Conservation (phyloP, 2,113 vertebrate species). For the Nibea albiflora region DNA sequence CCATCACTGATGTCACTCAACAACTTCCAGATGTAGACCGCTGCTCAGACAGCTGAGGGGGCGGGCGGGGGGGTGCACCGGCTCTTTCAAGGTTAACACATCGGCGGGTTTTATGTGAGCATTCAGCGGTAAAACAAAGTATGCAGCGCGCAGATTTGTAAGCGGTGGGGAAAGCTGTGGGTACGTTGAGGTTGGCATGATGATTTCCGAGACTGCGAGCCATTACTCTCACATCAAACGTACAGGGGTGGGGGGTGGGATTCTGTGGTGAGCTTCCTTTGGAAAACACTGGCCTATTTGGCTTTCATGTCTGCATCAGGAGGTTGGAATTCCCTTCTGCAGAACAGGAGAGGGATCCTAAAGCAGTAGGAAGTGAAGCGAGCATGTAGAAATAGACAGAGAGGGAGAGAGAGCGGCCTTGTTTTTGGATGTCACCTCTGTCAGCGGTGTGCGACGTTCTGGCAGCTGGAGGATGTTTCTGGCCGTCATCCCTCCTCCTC, state of each 20-base stretch:
- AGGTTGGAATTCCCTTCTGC: conserved; percentile 60
- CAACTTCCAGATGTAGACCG: conserved; percentile 82
- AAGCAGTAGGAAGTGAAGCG: conserved; percentile 29
- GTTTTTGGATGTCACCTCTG: conserved; percentile 47
- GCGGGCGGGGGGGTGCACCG: conserved; percentile 34
- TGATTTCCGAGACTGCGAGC: conserved; percentile 52
- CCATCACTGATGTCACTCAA: conserved; percentile 81
- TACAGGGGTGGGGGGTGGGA: conserved; percentile 16
- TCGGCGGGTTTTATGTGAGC: conserved; percentile 44
- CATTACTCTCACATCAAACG: conserved; percentile 76
- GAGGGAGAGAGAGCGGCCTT: conserved; percentile 2
- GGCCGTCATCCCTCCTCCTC: conserved; percentile 30
- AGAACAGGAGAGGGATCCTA: conserved; percentile 30
- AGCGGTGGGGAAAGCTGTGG: conserved; percentile 33
- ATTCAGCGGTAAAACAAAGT: conserved; percentile 53
- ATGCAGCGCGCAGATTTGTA: conserved; percentile 46
- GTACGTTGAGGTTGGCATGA: conserved; percentile 48
- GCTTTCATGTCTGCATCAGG: conserved; percentile 57
- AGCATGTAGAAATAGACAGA: conserved; percentile 8
- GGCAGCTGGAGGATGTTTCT: conserved; percentile 65
- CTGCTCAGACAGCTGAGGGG: conserved; percentile 60
- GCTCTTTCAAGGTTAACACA: conserved; percentile 64
- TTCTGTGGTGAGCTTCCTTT: conserved; percentile 69
- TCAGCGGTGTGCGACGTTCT: conserved; percentile 32
- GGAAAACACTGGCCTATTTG: conserved; percentile 79